These are phyloP conservation scores for Rhinella marina DNA, from an alignment of 2,797 vertebrate genomes.

Conservation along the genomic window DNA sequence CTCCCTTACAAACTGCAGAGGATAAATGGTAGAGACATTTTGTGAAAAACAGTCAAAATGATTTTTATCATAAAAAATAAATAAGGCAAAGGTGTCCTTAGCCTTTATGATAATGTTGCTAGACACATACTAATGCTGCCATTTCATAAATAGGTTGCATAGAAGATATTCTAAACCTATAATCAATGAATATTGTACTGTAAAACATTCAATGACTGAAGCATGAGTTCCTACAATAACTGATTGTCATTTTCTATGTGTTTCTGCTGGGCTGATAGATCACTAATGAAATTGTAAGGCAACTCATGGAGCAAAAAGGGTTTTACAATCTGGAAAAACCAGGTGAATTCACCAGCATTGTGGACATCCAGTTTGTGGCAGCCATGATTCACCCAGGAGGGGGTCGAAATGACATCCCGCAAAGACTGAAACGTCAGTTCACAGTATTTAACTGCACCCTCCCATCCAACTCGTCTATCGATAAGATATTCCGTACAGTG, in stretches of 20 bases:
- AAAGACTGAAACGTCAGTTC: conserved; percentile 86
- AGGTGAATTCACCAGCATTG: conserved; percentile 81
- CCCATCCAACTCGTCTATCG: conserved; percentile 84
- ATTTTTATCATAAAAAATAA: too few relatives aligned
- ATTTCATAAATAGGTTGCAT: not conserved
- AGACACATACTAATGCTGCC: not conserved
- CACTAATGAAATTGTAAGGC: conserved; percentile 88
- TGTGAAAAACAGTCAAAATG: too few relatives aligned
- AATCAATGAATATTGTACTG: not conserved
- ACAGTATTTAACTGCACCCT: conserved; percentile 84
- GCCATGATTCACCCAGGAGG: conserved; percentile 89
- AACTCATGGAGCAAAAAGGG: conserved; percentile 86
- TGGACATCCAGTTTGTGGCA: conserved; percentile 79
- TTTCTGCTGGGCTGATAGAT: conserved; percentile 70
- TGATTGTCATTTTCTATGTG: not conserved
- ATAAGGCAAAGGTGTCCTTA: too few relatives aligned
- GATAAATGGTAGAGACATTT: too few relatives aligned
- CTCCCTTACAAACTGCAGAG: too few relatives aligned
- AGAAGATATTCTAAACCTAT: not conserved
- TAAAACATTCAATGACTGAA: not conserved
- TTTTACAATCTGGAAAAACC: conserved; percentile 86
- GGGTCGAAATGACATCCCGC: conserved; percentile 85
- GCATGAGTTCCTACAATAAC: not conserved
- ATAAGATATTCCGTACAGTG: conserved; percentile 82
- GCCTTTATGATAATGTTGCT: too few relatives aligned